phyloP scores from a whole-genome alignment of 2,113 vertebrate species.

The Phaetusa simplex region DNA sequence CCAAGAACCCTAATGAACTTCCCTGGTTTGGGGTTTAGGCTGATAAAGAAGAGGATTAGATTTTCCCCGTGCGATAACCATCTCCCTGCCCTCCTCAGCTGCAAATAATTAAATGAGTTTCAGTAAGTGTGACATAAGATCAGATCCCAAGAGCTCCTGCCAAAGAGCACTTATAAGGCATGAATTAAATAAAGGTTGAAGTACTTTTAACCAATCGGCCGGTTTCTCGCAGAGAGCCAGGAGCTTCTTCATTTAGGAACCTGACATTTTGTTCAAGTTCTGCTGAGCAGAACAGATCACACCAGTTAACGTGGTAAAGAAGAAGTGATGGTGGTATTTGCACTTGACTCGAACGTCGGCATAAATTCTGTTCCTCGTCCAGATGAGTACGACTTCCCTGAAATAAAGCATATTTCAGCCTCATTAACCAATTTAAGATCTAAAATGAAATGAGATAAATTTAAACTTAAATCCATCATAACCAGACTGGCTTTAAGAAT shows the following conservation, averaged over 20 bases:
- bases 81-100: slow-evolving; percentile 35
- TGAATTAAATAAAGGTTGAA: slow-evolving; percentile 68
- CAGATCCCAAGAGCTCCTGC: slow-evolving; percentile 59
- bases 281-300: slow-evolving; percentile 65
- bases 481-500: not conserved
- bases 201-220: slow-evolving; percentile 55
- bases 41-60: slow-evolving; percentile 36
- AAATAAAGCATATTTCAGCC: slow-evolving; percentile 54
- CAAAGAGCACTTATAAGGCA: slow-evolving; percentile 59
- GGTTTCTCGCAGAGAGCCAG: not conserved
- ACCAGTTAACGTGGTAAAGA: slow-evolving; percentile 56
- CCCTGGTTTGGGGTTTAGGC: not conserved
- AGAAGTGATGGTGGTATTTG: slow-evolving; percentile 64
- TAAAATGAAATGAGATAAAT: slow-evolving; percentile 41
- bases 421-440: slow-evolving; percentile 41
- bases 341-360: slow-evolving; percentile 24
- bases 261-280: slow-evolving; percentile 60
- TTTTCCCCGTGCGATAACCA: slow-evolving; percentile 33
- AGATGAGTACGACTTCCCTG: not conserved
- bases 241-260: slow-evolving; percentile 59
- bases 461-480: slow-evolving; percentile 11
- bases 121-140: slow-evolving; percentile 58
- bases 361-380: slow-evolving; percentile 50
- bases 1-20: not conserved
- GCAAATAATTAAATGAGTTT: slow-evolving; percentile 58